Percentiles rank a stretch among this genome's conserved stretches.
Conservation (phyloP, 1,140 invertebrate species). For the Adoxophyes honmai region DNA sequence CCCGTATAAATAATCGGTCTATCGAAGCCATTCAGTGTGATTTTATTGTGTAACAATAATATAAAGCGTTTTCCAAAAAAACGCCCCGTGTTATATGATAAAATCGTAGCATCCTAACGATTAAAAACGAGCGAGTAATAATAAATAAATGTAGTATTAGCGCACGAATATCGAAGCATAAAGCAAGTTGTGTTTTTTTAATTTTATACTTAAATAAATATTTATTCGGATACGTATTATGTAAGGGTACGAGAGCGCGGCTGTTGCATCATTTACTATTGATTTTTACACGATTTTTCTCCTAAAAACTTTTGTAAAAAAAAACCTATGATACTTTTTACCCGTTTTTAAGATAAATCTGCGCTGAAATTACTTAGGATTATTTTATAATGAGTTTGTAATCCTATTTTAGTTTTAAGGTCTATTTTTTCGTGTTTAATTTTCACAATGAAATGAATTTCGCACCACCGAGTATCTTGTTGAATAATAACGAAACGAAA, state of each 20-base stretch:
- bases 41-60: conserved; percentile 15
- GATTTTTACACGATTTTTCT: neutral
- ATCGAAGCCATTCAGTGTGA: conserved; percentile 13
- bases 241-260: conserved; percentile 27
- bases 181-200: conserved; percentile 66
- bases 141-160: conserved; percentile 35
- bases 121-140: conserved; percentile 19
- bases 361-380: too few relatives aligned
- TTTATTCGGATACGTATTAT: conserved; percentile 67
- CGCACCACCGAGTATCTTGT: too few relatives aligned
- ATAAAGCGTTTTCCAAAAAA: conserved; percentile 5
- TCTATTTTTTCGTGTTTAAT: too few relatives aligned
- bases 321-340: too few relatives aligned
- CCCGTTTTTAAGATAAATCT: too few relatives aligned
- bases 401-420: too few relatives aligned
- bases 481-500: too few relatives aligned
- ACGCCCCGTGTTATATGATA: conserved; percentile 7
- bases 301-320: too few relatives aligned
- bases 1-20: neutral
- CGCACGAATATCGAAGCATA: conserved; percentile 56
- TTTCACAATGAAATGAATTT: too few relatives aligned
- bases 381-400: too few relatives aligned
- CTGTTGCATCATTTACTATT: neutral
- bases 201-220: conserved; percentile 72
- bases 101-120: conserved; percentile 18